Conservation (phyloP, 2,888 invertebrate genomes). For the Anoncus sp. region DNA sequence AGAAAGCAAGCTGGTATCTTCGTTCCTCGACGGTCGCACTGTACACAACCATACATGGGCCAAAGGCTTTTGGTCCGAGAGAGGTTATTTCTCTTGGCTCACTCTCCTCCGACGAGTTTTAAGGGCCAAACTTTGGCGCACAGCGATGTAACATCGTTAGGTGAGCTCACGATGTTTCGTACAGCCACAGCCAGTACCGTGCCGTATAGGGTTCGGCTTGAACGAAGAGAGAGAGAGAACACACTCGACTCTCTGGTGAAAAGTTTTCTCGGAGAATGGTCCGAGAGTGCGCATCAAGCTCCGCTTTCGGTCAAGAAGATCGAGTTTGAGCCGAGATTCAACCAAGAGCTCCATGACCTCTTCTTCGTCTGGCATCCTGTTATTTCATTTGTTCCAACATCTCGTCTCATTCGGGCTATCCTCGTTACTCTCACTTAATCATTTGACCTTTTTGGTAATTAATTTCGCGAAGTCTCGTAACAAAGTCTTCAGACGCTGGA, state of each 20-base stretch:
- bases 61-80: constrained; percentile 35
- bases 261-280: constrained; percentile 12
- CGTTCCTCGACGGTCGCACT: constrained; percentile 6
- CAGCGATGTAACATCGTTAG: constrained; percentile 63
- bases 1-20: background rate
- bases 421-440: background rate
- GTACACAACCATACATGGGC: constrained; percentile 16
- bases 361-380: background rate
- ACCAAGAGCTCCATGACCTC: background rate
- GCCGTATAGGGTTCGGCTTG: constrained; percentile 30
- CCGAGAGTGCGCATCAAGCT: constrained; percentile 40
- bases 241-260: constrained; percentile 31
- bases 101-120: constrained; percentile 58
- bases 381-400: constrained; percentile 24
- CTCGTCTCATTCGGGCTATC: background rate
- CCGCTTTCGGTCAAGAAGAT: constrained; percentile 33
- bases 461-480: background rate
- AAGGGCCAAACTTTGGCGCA: constrained; percentile 64
- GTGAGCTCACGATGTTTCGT: constrained; percentile 41
- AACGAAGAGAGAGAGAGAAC: constrained; percentile 17
- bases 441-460: background rate
- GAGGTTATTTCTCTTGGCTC: constrained; percentile 40
- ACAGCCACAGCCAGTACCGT: constrained; percentile 22
- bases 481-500: background rate
- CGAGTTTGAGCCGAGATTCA: constrained; percentile 41